phyloP scores from a whole-genome alignment of 1,140 invertebrate genomes.

The Melitaea cinxia region DNA sequence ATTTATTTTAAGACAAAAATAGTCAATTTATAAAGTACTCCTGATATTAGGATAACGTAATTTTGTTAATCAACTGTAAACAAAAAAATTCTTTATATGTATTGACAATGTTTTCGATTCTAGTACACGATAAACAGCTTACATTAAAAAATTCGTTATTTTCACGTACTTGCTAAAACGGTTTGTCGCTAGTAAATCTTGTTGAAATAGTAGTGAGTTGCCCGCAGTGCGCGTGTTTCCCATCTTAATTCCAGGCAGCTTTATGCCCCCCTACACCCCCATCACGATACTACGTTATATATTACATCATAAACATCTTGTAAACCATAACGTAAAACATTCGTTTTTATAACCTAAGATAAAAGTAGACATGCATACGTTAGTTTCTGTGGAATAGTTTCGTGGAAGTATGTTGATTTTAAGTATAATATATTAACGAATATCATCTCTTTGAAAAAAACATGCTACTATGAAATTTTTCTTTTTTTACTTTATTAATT shows the following conservation, averaged over 20 bases:
- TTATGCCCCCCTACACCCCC: slow-evolving; percentile 31
- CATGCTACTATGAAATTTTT: no score
- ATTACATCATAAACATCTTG: slow-evolving; percentile 46
- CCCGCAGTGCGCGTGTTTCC: slow-evolving; percentile 6
- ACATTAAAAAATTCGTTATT: background rate
- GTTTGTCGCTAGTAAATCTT: background rate
- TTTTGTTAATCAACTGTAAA: no score
- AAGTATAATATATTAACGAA: background rate
- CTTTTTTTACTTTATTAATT: no score
- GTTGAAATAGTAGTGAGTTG: background rate
- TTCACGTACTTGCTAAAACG: background rate
- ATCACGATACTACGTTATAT: slow-evolving; percentile 38
- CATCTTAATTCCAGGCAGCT: slow-evolving; percentile 26
- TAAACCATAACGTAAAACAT: slow-evolving; percentile 42
- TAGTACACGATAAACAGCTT: no score
- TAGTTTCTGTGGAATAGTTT: slow-evolving; percentile 17
- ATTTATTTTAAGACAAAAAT: no score
- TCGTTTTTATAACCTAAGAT: slow-evolving; percentile 44
- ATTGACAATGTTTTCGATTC: no score
- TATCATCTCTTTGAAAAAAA: no score
- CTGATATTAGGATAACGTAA: no score
- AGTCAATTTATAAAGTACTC: no score
- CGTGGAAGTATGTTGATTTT: background rate
- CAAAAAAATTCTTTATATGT: no score
- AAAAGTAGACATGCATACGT: slow-evolving; percentile 46